Base-by-base conservation (phyloP, 2,797 vertebrate genomes). In the Amphiprion clarkii region DNA sequence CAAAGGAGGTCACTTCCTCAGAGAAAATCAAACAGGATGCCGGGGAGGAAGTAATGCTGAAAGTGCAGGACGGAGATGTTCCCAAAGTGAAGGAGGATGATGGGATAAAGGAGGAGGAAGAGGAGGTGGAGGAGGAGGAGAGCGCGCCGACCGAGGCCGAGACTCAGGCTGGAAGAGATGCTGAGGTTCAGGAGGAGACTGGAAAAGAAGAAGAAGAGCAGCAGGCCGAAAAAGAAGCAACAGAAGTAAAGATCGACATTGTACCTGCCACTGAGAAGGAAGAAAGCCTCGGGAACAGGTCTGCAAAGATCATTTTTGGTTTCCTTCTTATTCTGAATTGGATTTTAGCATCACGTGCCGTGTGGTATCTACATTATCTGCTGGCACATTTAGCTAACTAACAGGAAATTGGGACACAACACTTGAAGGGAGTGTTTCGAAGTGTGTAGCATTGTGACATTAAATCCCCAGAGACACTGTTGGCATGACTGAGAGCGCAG, bases 201-300 rank as follows among this genome's bases (percentile, higher is more conserved):
- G 87, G 3, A 33, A 13, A 79, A 78, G 65, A 86, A 57, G 65
- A 86, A 57, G 65, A 86, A 57, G 73, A 78, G 52, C 78, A 71
- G 52, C 61, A 1, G 39, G 21, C 66, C 4, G 66, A 55, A 16
- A 82, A 58, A 61, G 16, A 51, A 4, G 16, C 46, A 10, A 3
- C 49, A 29, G 70, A 72, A 0, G 48, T 69, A 1, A 51, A 76
- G 17, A 70, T 69, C 0, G 66, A 84, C 0, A 67, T 76, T 56
- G 55, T 25, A 5, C 29, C 73, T 10, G 52, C 73, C n/a, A 46
- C 29, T 0, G 75, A 81, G 29, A 63, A 67, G 33, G 76, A 84
- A 1, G 78, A 40, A 0, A 39, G 36, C 36, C 74, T 77, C 19
- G 52, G 19, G 1, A 81, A 80, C 82, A 93, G 93, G 95, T 95